Evolutionary conservation across 2,888 invertebrate genomes (phyloP).

Genomic region (Leucozona laternaria): DNA sequence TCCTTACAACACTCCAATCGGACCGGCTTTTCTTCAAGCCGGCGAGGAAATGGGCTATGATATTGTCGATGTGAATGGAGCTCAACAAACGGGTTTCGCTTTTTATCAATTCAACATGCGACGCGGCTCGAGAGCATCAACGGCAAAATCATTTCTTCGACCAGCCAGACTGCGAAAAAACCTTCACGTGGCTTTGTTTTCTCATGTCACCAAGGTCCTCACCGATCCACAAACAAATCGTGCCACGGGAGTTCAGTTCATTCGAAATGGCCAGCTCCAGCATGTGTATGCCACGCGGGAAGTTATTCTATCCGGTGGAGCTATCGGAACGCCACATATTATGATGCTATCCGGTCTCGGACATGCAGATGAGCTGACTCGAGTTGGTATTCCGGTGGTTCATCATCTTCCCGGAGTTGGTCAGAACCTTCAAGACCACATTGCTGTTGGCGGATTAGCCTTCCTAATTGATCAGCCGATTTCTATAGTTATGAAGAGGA

Average conservation of each 20-base stretch:
- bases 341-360: conserved; percentile 96
- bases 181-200: conserved; percentile 91
- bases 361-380: conserved; percentile 88
- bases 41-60: conserved; percentile 97
- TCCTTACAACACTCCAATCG: conserved; percentile 88
- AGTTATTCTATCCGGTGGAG: conserved; percentile 87
- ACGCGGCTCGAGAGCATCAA: conserved; percentile 91
- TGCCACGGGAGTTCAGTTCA: conserved; percentile 92
- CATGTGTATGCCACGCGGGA: conserved; percentile 82
- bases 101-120: conserved; percentile 96
- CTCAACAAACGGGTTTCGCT: conserved; percentile 93
- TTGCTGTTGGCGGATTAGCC: conserved; percentile 92
- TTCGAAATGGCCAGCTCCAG: conserved; percentile 86
- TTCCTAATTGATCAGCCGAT: conserved; percentile 92
- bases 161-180: conserved; percentile 91
- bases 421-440: conserved; percentile 94
- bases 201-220: conserved; percentile 91
- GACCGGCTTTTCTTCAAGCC: conserved; percentile 93
- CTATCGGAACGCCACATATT: conserved; percentile 95
- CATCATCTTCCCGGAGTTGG: conserved; percentile 93
- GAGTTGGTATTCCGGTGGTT: conserved; percentile 89
- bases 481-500: conserved; percentile 90
- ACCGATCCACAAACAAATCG: conserved; percentile 89
- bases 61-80: conserved; percentile 93
- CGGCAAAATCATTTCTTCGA: conserved; percentile 93